A percentile compares a stretch with the other conserved stretches of the same genome.
phyloP scores from a whole-genome alignment of 1,140 invertebrate species.

The Ceratosolen solmsi region DNA sequence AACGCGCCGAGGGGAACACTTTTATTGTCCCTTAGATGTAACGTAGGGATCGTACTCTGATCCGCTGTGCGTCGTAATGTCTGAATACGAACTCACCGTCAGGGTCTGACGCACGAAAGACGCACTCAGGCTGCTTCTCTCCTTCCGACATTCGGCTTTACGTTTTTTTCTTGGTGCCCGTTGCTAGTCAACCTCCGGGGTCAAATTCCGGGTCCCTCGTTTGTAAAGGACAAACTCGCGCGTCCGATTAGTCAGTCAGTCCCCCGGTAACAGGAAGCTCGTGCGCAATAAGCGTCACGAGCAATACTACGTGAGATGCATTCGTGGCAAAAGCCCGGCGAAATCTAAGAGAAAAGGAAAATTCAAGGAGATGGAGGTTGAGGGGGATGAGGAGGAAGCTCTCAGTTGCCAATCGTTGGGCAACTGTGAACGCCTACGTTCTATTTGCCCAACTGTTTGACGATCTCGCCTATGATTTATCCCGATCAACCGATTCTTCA shows the following conservation, averaged over 20 bases:
- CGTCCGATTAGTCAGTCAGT: conserved; percentile 39
- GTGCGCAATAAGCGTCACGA: conserved; percentile 12
- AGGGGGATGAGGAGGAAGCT: too few species aligned
- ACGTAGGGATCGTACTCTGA: background rate
- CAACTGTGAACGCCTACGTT: too few species aligned
- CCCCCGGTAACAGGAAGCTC: conserved; percentile 3
- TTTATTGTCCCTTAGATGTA: conserved; percentile 39
- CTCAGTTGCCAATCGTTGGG: too few species aligned
- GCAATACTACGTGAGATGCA: background rate
- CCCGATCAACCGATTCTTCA: too few species aligned
- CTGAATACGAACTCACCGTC: background rate
- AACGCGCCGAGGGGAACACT: conserved; percentile 25
- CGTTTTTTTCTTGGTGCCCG: background rate
- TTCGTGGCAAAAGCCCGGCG: background rate
- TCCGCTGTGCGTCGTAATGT: conserved; percentile 16
- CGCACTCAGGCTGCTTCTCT: background rate
- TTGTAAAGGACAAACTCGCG: conserved; percentile 1
- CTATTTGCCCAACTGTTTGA: too few species aligned
- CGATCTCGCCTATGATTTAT: too few species aligned
- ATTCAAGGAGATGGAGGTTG: too few species aligned
- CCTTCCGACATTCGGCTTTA: background rate
- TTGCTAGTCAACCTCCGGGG: background rate
- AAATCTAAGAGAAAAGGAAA: background rate
- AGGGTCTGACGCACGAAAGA: conserved; percentile 12
- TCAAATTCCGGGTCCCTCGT: background rate